A percentile compares a stretch with the other conserved stretches of the same genome.
Evolutionary conservation across 2,888 invertebrate species (phyloP).

Genomic region (Platypus cylindrus): DNA sequence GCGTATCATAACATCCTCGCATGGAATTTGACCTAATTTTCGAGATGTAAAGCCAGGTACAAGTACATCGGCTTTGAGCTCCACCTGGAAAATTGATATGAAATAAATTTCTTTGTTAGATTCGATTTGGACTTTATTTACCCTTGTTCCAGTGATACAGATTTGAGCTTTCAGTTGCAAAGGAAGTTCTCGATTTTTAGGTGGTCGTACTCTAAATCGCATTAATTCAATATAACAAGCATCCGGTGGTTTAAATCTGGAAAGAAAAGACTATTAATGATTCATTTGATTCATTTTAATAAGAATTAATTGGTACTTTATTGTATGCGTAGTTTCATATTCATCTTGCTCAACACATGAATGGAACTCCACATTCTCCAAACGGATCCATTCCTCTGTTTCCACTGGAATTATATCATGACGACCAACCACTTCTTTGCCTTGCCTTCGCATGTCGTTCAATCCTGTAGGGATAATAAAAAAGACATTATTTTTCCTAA

Average conservation of each 20-base stretch:
- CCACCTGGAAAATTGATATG: conserved; percentile 48
- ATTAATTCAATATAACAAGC: conserved; percentile 95
- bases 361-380: conserved; percentile 91
- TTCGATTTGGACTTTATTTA: conserved; percentile 22
- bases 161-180: conserved; percentile 85
- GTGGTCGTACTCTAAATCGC: conserved; percentile 89
- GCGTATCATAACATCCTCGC: conserved; percentile 91
- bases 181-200: conserved; percentile 92
- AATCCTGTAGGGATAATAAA: conserved; percentile 47
- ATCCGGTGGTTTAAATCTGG: conserved; percentile 89
- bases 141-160: conserved; percentile 76
- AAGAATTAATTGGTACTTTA: conserved; percentile 47
- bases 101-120: background rate
- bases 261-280: conserved; percentile 17
- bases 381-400: conserved; percentile 98
- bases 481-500: background rate
- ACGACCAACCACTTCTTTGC: conserved; percentile 96
- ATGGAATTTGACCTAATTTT: conserved; percentile 89
- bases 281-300: background rate
- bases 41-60: conserved; percentile 96
- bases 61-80: conserved; percentile 86
- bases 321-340: conserved; percentile 71
- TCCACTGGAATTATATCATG: conserved; percentile 98
- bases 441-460: conserved; percentile 94
- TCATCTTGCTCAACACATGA: conserved; percentile 84